phyloP scores from a whole-genome alignment of 2,888 invertebrate species.

The Caenorhabditis drosophilae region DNA sequence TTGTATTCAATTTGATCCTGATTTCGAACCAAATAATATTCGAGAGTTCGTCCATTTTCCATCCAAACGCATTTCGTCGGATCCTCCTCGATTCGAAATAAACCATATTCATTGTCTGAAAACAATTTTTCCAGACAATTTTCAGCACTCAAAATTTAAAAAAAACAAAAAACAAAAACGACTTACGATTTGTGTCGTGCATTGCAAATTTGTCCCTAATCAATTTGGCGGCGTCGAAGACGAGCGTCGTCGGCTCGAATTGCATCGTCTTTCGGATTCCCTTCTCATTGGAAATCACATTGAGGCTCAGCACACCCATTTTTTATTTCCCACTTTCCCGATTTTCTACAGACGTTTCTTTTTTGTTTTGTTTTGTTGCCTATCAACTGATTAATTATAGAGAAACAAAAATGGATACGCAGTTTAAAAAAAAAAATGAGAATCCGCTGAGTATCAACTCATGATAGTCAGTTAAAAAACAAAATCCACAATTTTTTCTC shows the following conservation, averaged over 20 bases:
- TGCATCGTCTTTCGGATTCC: constrained; percentile 86
- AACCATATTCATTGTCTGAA: constrained; percentile 82
- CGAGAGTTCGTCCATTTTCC: constrained; percentile 87
- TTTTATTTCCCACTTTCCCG: neutral
- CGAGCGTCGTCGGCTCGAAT: constrained; percentile 91
- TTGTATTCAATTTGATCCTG: constrained; percentile 42
- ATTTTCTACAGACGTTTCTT: neutral
- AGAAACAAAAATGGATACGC: no score
- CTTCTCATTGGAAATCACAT: constrained; percentile 72
- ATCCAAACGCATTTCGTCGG: constrained; percentile 96
- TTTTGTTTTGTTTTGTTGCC: no score
- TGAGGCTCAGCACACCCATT: constrained; percentile 72
- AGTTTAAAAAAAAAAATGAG: no score
- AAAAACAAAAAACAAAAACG: constrained; percentile 68
- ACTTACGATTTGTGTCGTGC: constrained; percentile 74
- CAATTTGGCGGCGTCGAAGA: constrained; percentile 92
- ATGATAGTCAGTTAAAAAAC: no score
- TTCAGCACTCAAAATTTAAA: neutral
- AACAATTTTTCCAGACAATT: neutral
- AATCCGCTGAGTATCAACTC: no score
- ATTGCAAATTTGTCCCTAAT: constrained; percentile 90
- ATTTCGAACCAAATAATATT: constrained; percentile 86
- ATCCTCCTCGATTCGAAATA: constrained; percentile 95
- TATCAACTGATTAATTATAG: neutral
- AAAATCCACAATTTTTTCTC: no score